Conservation (phyloP, 2,113 vertebrate species). For the Campylomormyrus tamandua region DNA sequence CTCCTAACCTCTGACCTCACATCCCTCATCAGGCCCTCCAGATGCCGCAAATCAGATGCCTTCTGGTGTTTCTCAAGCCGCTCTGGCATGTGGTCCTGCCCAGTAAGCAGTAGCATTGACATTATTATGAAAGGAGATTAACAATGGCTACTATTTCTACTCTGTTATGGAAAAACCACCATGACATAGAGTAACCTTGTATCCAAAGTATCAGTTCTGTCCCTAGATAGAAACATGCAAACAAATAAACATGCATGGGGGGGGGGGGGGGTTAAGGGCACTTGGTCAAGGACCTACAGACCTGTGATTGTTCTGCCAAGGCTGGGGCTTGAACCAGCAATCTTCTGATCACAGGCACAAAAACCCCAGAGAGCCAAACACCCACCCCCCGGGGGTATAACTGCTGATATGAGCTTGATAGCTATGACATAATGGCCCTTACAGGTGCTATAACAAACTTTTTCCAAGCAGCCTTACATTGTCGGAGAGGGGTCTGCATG, state of each 20-base stretch:
- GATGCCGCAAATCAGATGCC: slow-evolving; percentile 32
- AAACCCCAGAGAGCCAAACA: too few relatives aligned
- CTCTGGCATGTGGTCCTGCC: slow-evolving; percentile 43
- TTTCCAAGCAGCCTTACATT: slow-evolving; percentile 52
- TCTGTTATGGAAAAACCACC: background rate
- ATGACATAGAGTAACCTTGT: background rate
- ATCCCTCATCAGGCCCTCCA: slow-evolving; percentile 52
- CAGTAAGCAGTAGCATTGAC: background rate
- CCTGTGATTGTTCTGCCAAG: too few relatives aligned
- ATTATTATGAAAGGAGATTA: background rate
- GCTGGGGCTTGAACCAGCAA: too few relatives aligned
- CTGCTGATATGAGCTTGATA: background rate
- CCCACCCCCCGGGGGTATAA: background rate
- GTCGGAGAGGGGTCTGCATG: slow-evolving; percentile 39
- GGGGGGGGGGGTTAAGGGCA: too few relatives aligned
- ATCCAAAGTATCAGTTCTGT: background rate
- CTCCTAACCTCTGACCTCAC: slow-evolving; percentile 36
- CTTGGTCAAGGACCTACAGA: too few relatives aligned
- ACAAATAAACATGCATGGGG: too few relatives aligned
- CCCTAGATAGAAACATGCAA: background rate
- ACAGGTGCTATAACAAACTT: background rate
- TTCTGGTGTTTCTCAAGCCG: slow-evolving; percentile 46
- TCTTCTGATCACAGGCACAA: too few relatives aligned
- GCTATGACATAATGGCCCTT: background rate
- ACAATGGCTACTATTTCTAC: background rate